A percentile compares a stretch with the other conserved stretches of the same genome.
Conservation (phyloP, 64 coral and sea anemone species). For the Dendronephthya gigantea region DNA sequence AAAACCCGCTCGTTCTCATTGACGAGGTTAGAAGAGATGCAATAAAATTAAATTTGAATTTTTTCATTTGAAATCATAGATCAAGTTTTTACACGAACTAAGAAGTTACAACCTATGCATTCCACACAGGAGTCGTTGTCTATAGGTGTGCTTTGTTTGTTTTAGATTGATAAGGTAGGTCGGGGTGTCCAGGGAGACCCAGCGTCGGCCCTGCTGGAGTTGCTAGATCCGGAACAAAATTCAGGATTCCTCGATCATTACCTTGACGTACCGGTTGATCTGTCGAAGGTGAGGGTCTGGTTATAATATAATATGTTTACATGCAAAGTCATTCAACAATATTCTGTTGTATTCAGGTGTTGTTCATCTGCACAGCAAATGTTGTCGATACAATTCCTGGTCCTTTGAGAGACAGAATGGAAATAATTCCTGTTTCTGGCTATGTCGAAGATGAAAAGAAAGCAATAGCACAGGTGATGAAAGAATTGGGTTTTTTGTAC, state of each 20-base stretch:
- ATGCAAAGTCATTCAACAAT: no score
- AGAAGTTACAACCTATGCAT: no score
- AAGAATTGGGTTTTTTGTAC: no score
- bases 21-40: constrained; percentile 59
- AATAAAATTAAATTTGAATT: no score
- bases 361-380: constrained; percentile 97
- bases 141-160: no score
- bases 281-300: constrained; percentile 97
- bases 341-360: constrained; percentile 44
- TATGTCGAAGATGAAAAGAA: constrained; percentile 99
- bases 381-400: constrained; percentile 92
- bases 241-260: constrained; percentile 94
- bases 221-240: constrained; percentile 95
- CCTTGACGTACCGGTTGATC: constrained; percentile 86
- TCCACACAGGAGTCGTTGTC: no score
- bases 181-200: constrained; percentile 93
- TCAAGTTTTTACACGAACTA: neutral
- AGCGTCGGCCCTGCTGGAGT: constrained; percentile 75
- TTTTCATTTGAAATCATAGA: no score
- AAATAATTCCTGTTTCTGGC: constrained; percentile 93
- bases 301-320: no score
- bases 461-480: constrained; percentile 70
- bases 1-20: constrained; percentile 93
- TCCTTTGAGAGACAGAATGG: constrained; percentile 86
- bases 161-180: constrained; percentile 91